Base-by-base conservation (phyloP, 1,140 invertebrate genomes). In the Paraescarpia echinospica region DNA sequence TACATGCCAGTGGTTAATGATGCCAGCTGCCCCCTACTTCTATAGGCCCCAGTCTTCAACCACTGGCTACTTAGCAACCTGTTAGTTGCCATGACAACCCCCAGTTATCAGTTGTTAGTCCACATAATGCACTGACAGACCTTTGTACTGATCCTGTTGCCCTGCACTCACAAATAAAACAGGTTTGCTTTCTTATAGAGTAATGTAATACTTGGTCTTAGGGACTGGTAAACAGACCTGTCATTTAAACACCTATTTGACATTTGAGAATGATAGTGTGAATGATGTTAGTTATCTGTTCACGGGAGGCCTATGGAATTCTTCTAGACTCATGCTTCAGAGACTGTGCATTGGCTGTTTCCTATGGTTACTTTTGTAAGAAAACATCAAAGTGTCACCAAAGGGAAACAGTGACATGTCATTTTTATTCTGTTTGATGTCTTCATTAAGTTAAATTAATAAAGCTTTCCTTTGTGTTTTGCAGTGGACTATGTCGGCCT, bases 401-500 rank as follows among this genome's bases (percentile, higher is more conserved):
- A 4, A 14, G 1, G 59, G 14, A 18, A 77, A 27, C 59, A 51
- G 48, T 77, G 27, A 18, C 22, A 0, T 34, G 35, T 34, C 14
- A 34, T 90, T 90, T 90, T 22, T 34, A 31, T 90, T n/a, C n/a
- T n/a, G 9, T 90, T 9, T 34, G 35, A 33, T 90, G 90, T 90
- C 90, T 90, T 90, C 35, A 90, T 90, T 34, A 33, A 90, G 33
- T 90, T 90, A 12, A 90, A 90, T 33, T 33, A 90, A 33, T 90
- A 9, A 12, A 90, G 34, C 27, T 18, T 41, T 48, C 48, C 88
- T 33, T 90, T 35, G 51, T 93, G 12, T 93, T 89, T 91, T 33
- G 14, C 94, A 96, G 95, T 94, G 95, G 95, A 34, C 93, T 96
- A 51, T 96, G 96, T 93, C 94, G 94, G 92, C 95, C 95, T 90